Percentiles rank a stretch among this genome's conserved stretches.
Conservation (phyloP, 2,113 vertebrate genomes). For the Archocentrus centrarchus region DNA sequence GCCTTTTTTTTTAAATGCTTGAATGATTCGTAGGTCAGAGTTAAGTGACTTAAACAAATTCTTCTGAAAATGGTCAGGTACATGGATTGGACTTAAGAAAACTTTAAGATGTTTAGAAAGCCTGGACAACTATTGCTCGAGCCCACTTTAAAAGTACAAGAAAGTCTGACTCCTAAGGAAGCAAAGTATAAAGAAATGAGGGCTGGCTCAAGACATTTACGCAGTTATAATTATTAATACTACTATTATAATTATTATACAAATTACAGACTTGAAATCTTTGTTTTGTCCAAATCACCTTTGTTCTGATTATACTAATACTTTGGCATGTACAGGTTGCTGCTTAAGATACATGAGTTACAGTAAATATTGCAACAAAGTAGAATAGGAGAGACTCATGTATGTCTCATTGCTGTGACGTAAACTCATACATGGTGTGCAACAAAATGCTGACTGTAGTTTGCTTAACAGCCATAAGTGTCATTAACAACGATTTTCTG, state of each 20-base stretch:
- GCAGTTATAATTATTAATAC: neutral
- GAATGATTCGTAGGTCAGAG: neutral
- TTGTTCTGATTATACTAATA: neutral
- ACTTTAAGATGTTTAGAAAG: neutral
- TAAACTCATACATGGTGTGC: neutral
- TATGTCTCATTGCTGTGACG: neutral
- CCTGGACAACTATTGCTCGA: neutral
- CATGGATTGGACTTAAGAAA: neutral
- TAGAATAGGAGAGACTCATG: neutral
- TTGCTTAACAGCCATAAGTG: neutral
- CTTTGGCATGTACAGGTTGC: neutral
- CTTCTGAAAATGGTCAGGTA: neutral
- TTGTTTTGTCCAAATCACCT: slow-evolving; percentile 3
- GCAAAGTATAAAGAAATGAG: neutral
- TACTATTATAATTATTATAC: neutral
- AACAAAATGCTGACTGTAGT: neutral
- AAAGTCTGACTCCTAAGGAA: neutral
- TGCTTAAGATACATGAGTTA: neutral
- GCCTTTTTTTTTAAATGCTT: neutral
- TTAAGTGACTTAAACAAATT: neutral
- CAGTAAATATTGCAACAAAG: neutral
- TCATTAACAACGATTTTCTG: slow-evolving; percentile 1
- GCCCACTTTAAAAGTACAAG: neutral
- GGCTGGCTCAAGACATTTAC: neutral
- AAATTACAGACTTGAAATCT: neutral